Conservation (phyloP, 2,888 invertebrate genomes). For the Eutolmus rufibarbis region DNA sequence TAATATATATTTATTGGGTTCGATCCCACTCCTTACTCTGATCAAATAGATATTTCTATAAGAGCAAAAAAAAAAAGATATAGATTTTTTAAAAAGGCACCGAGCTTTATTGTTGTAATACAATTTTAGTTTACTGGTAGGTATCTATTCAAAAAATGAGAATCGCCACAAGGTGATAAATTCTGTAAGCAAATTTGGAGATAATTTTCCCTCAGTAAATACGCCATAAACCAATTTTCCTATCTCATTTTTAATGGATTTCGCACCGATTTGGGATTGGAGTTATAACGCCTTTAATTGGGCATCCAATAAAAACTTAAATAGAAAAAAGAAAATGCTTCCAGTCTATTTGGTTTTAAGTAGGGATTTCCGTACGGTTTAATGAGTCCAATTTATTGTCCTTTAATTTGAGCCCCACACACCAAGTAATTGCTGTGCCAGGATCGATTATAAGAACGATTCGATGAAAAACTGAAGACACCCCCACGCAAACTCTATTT, state of each 20-base stretch:
- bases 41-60: no score
- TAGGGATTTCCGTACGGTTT: constrained; percentile 11
- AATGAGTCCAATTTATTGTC: constrained; percentile 19
- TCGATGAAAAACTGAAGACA: neutral
- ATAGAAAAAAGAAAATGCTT: neutral
- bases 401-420: neutral
- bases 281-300: neutral
- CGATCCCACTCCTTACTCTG: no score
- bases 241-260: neutral
- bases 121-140: neutral
- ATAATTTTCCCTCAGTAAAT: neutral
- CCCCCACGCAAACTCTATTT: neutral
- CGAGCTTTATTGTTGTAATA: no score
- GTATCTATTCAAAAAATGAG: neutral
- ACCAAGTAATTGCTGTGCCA: neutral
- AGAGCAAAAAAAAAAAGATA: no score
- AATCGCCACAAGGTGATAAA: neutral
- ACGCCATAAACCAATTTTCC: neutral
- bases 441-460: neutral
- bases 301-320: neutral
- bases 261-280: neutral
- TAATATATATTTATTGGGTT: no score
- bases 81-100: neutral
- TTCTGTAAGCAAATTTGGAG: neutral
- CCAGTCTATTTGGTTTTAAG: constrained; percentile 17